Evolutionary conservation across 1,140 invertebrate genomes (phyloP), one percentile per base, ranked within the genome.

Genomic region (Orius laevigatus): DNA sequence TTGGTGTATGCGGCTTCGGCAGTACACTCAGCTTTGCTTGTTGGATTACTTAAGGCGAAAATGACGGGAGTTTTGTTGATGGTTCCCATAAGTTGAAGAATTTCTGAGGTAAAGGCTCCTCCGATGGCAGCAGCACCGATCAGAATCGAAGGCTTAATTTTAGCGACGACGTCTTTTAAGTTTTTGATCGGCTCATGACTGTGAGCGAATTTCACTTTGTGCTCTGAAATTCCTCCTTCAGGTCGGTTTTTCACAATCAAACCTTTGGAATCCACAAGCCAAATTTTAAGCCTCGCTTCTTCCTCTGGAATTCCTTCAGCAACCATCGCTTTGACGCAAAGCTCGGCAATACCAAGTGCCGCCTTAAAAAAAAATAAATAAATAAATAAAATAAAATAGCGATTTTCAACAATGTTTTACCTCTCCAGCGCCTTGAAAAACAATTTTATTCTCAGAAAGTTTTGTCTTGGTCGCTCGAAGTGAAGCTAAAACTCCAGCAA

Each of bases 31-130:
- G 93, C 90, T 68, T 94, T 93, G 62, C 74, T 79, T 9, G 93
- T 98, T 36, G 93, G 93, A 70, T 98, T 98, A 58, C 90, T 95
- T 1, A 98, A 69, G 11, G 93, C 92, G 66, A 97, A 97, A 50
- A 98, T 89, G 34, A 95, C 74, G 0, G 90, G 90, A 31, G 67
- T 66, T 11, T 77, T 68, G 59, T 87, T 87, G 58, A 78, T 72
- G 14, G 66, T 67, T 3, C 70, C 84, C 89, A 97, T 94, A 56
- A 76, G 71, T 52, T 75, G 65, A 5, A 98, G 67, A 56, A 97
- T 84, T 46, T 81, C 76, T 15, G 75, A 66, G 0, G 81, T 93
- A 62, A 98, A 98, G 8, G 84, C 84, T 41, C 85, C 81, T 1
- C 74, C 74, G 49, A 85, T 71, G 0, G 84, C 83, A 11, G 88